phyloP scores from a whole-genome alignment of 2,113 vertebrate species.

The Picathartes gymnocephalus region DNA sequence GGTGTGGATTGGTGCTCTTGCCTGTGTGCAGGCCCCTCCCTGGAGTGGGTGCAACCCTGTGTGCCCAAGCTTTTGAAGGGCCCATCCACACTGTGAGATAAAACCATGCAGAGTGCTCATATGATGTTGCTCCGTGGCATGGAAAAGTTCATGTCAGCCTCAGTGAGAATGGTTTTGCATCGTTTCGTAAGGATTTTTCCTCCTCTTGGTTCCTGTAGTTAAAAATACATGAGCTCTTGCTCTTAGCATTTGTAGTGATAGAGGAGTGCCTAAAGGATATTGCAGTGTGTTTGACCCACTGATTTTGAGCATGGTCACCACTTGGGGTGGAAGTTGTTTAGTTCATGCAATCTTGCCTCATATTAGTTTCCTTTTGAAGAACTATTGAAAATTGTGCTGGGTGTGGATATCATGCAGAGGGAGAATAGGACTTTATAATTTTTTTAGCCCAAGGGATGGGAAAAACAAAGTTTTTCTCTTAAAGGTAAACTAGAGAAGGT shows the following conservation, averaged over 20 bases:
- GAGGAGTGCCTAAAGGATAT: neutral
- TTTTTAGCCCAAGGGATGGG: neutral
- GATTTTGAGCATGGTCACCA: neutral
- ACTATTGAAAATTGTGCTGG: neutral
- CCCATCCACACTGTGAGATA: fast-evolving
- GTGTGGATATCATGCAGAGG: neutral
- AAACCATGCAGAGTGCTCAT: fast-evolving
- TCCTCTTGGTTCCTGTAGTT: neutral
- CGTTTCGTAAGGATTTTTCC: neutral
- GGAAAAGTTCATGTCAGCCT: neutral
- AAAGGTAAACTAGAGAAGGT: neutral
- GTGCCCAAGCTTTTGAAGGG: neutral
- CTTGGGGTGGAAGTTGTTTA: neutral
- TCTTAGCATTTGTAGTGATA: neutral
- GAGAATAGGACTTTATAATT: neutral
- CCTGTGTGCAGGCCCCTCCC: neutral
- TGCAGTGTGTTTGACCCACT: neutral
- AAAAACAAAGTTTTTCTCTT: neutral
- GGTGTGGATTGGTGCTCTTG: neutral
- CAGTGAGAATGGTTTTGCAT: neutral
- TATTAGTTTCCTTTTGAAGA: neutral
- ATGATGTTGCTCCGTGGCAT: neutral
- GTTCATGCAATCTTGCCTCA: neutral
- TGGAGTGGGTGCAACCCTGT: fast-evolving
- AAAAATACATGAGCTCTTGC: neutral